Conservation (phyloP, 2,797 vertebrate genomes). For the Mus spretus region DNA sequence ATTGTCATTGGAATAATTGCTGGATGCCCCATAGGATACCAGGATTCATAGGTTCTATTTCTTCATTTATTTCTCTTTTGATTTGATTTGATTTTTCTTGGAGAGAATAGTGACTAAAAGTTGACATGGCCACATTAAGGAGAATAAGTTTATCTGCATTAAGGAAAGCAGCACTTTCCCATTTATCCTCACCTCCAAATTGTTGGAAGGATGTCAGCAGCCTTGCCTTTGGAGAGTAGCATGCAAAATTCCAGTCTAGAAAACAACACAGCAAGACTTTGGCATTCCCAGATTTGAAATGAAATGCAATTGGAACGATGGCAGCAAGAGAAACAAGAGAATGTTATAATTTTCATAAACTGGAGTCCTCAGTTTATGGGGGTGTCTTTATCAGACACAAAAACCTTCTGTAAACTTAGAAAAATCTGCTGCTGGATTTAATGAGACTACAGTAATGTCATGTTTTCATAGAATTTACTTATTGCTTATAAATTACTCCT, state of each 20-base stretch:
- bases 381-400: neutral
- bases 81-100: slow-evolving; percentile 59
- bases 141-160: slow-evolving; percentile 62
- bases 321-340: neutral
- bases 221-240: neutral
- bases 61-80: slow-evolving; percentile 56
- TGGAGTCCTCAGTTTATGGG: neutral
- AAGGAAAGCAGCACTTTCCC: neutral
- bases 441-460: neutral
- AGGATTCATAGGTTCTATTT: neutral
- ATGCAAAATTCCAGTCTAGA: neutral
- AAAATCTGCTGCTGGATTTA: neutral
- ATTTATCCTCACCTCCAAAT: neutral
- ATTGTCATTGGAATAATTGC: neutral
- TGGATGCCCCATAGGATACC: neutral
- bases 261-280: neutral
- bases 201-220: neutral
- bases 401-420: neutral
- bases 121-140: slow-evolving; percentile 6
- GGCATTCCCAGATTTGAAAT: neutral
- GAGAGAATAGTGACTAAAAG: slow-evolving; percentile 39
- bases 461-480: neutral
- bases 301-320: neutral
- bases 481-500: neutral
- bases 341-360: neutral